Conservation (phyloP, 1,140 invertebrate genomes). For the Adelges cooleyi region DNA sequence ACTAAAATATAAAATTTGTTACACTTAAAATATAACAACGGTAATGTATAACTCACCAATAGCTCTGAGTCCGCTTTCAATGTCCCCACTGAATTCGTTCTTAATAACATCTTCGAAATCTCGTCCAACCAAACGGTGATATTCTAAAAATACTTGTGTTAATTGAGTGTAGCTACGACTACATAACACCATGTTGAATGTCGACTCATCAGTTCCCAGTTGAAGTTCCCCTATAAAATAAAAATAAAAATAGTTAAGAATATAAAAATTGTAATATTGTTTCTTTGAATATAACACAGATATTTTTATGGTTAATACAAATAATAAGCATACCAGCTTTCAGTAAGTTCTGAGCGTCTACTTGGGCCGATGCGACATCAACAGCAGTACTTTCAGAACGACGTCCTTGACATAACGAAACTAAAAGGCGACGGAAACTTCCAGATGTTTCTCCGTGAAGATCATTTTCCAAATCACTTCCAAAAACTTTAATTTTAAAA, state of each 20-base stretch:
- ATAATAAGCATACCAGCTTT: slow-evolving; percentile 49
- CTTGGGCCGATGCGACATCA: slow-evolving; percentile 48
- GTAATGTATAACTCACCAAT: slow-evolving; percentile 43
- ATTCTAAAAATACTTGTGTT: slow-evolving; percentile 61
- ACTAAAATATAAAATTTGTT: slow-evolving; percentile 36
- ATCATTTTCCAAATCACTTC: slow-evolving; percentile 61
- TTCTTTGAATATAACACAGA: no score
- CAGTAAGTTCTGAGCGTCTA: slow-evolving; percentile 60
- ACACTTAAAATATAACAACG: no score
- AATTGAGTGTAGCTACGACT: slow-evolving; percentile 65
- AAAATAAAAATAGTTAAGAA: no score
- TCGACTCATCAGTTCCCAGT: slow-evolving; percentile 75
- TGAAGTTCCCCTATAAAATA: slow-evolving; percentile 51
- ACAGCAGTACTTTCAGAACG: slow-evolving; percentile 57
- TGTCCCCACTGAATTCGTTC: slow-evolving; percentile 80
- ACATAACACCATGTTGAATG: slow-evolving; percentile 71
- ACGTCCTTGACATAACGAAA: slow-evolving; percentile 52
- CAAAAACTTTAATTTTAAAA: slow-evolving; percentile 44
- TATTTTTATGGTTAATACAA: not conserved
- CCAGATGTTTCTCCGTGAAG: slow-evolving; percentile 71
- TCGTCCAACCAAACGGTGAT: slow-evolving; percentile 64
- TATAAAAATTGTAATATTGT: slow-evolving; percentile 18
- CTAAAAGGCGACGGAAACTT: slow-evolving; percentile 67
- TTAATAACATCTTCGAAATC: slow-evolving; percentile 71
- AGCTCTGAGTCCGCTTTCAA: slow-evolving; percentile 66